Evolutionary conservation across 1,140 invertebrate species (phyloP).

Genomic region (Drosophila hydei): DNA sequence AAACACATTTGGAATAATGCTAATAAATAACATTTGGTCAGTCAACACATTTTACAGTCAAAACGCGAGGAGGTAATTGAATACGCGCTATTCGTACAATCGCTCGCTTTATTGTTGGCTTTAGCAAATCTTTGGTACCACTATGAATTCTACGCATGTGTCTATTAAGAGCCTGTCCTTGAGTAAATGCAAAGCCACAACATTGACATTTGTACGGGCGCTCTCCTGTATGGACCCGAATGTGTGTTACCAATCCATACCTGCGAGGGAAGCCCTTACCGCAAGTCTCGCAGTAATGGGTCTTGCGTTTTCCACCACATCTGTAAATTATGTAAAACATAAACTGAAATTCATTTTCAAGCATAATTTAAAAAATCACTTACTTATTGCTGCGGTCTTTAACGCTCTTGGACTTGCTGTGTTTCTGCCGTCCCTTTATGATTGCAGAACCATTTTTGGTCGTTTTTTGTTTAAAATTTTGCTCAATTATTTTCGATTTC

Average conservation of each 20-base stretch:
- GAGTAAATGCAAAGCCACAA: constrained; percentile 30
- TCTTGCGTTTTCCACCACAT: not conserved
- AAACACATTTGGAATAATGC: not conserved
- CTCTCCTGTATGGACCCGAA: constrained; percentile 24
- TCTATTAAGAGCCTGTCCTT: constrained; percentile 20
- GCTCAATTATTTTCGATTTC: too few species aligned
- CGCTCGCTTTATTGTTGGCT: constrained; percentile 17
- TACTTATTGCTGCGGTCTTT: constrained; percentile 1
- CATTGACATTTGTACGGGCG: constrained; percentile 34
- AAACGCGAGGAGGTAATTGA: constrained; percentile 3
- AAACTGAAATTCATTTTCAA: not conserved
- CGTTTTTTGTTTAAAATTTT: constrained; percentile 1
- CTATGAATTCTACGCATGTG: constrained; percentile 27
- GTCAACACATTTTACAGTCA: constrained; percentile 12
- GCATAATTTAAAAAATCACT: not conserved
- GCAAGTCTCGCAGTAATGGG: constrained; percentile 29
- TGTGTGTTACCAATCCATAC: constrained; percentile 26
- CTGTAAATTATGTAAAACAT: not conserved
- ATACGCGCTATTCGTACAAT: constrained; percentile 30
- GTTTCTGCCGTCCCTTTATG: not conserved
- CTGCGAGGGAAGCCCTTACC: constrained; percentile 30
- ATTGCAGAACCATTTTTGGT: not conserved
- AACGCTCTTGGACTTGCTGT: not conserved
- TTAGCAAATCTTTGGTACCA: constrained; percentile 12
- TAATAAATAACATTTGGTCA: constrained; percentile 3